Evolutionary conservation across 2,113 vertebrate genomes (phyloP).

Genomic region (Illadopsis cleaveri): DNA sequence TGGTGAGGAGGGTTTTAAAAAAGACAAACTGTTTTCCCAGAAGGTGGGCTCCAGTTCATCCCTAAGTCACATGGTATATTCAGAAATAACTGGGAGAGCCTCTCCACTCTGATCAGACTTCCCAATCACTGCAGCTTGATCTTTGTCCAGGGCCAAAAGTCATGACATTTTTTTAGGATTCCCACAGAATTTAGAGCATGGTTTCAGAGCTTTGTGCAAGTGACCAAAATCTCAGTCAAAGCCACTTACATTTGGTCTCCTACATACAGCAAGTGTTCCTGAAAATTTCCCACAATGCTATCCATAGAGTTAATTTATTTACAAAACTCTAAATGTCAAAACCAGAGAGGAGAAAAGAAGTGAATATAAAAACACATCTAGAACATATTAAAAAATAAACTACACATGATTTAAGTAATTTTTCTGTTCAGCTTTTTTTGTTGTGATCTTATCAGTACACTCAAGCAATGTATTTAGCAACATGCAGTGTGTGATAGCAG

Average conservation of each 20-base stretch:
- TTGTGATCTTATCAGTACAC: background rate
- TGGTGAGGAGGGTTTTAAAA: background rate
- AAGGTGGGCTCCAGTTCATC: background rate
- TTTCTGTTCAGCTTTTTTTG: background rate
- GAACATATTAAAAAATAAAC: background rate
- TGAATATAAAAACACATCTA: background rate
- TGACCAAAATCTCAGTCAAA: background rate
- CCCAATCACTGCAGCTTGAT: background rate
- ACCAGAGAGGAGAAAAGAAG: background rate
- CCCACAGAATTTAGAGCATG: background rate
- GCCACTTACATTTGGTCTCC: background rate
- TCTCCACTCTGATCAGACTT: background rate
- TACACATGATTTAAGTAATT: background rate
- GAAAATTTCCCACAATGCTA: background rate
- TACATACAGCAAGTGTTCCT: background rate
- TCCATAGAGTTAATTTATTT: background rate
- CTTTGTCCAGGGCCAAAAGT: background rate
- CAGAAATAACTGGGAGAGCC: background rate
- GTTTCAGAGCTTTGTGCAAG: background rate
- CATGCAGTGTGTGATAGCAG: background rate
- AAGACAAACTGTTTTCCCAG: background rate
- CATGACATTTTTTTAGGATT: background rate
- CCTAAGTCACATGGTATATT: background rate
- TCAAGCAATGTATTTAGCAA: background rate
- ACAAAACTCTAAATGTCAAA: background rate